Base-by-base conservation (phyloP, 1,140 invertebrate genomes). In the Leucophenga varia region DNA sequence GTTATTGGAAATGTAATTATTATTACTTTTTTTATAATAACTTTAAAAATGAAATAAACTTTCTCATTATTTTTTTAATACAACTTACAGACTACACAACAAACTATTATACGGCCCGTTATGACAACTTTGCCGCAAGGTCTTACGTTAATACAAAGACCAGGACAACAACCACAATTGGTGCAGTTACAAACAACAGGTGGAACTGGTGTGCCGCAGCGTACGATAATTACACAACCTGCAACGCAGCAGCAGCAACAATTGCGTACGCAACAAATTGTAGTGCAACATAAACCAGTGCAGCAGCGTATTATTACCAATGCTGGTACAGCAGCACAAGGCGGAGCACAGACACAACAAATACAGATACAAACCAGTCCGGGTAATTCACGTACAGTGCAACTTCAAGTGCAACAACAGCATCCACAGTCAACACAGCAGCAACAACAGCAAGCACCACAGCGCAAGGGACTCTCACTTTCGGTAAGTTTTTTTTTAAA, bases 391-490 rank as follows among this genome's bases (percentile, higher is more conserved):
- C 59, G 63, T 47, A 78, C 78, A 14, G 71, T 78, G 9, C 79
- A 79, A 51, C 78, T 68, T 28, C 58, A 64, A 39, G 52, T 71
- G 7, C 60, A 61, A 34, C 59, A 65, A 10, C 69, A 61, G n/a
- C 54, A 52, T 10, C 55, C 20, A 37, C 59, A 52, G n/a, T 32
- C 34, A 36, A 59, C 57, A 63, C 79, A 52, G 69, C 78, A 37
- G 75, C 79, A 68, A 74, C 79, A 64, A 61, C 75, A 59, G 76
- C 67, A 72, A 40, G 64, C 60, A 6, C 70, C 85, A 50, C 82
- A 84, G 54, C 79, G 86, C 40, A 80, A 84, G 64, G 88, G 87
- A 17, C 77, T 93, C 2, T 90, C 89, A 20, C 81, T 93, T 25
- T 93, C 90, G 72, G 90, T 93, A 76, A 79, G 75, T 70, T 2